Conservation (phyloP, 2,888 invertebrate genomes). For the Eupeodes latifasciatus region DNA sequence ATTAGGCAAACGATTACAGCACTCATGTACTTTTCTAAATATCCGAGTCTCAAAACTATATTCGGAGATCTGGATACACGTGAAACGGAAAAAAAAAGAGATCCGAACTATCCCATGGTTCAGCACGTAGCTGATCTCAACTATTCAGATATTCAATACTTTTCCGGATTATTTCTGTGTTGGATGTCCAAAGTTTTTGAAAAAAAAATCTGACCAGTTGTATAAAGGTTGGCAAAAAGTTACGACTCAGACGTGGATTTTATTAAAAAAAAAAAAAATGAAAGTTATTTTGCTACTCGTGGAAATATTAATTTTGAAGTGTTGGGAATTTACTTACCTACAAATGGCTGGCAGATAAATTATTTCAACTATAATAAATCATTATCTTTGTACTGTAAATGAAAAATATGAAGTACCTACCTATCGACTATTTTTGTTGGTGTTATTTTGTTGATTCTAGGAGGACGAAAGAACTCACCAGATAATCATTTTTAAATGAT, state of each 20-base stretch:
- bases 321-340: not conserved
- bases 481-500: conserved; percentile 19
- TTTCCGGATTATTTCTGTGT: too few species aligned
- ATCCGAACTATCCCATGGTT: too few species aligned
- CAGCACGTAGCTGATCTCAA: too few species aligned
- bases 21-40: too few species aligned
- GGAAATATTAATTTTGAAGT: conserved; percentile 11
- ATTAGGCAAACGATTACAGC: too few species aligned
- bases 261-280: not conserved
- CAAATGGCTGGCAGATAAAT: not conserved
- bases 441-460: not conserved
- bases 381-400: not conserved
- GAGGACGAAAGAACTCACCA: not conserved
- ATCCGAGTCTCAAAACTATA: too few species aligned
- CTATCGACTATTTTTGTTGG: too few species aligned
- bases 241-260: not conserved
- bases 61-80: too few species aligned
- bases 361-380: conserved; percentile 5
- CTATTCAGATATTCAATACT: too few species aligned
- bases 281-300: not conserved
- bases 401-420: not conserved
- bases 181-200: too few species aligned
- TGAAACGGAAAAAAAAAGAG: too few species aligned
- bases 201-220: not conserved
- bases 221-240: not conserved